Evolutionary conservation across 2,888 invertebrate species (phyloP).

Genomic region (Coenonympha glycerion): DNA sequence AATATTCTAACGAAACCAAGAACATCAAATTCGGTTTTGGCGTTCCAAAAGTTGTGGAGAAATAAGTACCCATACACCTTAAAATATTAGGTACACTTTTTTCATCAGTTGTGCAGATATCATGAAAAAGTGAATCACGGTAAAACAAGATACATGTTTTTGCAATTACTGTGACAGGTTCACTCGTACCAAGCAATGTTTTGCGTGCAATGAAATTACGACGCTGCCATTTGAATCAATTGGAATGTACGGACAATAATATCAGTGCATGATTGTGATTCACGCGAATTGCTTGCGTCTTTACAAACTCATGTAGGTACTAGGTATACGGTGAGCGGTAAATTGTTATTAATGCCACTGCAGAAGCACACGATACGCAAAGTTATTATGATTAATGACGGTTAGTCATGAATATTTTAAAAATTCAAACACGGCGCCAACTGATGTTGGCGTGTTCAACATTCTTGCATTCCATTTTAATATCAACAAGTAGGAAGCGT

Average conservation of each 20-base stretch:
- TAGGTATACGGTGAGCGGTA: slow-evolving; percentile 33
- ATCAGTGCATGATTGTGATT: slow-evolving; percentile 40
- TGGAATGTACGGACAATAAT: slow-evolving; percentile 26
- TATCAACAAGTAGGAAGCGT: slow-evolving; percentile 1
- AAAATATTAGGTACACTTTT: too few relatives aligned
- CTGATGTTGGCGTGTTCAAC: background rate
- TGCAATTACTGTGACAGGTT: slow-evolving; percentile 2
- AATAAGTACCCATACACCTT: too few relatives aligned
- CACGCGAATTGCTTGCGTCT: slow-evolving; percentile 43
- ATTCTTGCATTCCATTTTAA: background rate
- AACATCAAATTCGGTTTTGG: too few relatives aligned
- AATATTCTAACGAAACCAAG: too few relatives aligned
- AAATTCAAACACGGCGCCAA: slow-evolving; percentile 18
- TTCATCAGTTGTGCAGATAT: too few relatives aligned
- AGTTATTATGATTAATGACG: slow-evolving; percentile 58
- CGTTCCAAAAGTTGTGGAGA: too few relatives aligned
- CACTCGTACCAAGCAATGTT: slow-evolving; percentile 1
- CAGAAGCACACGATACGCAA: slow-evolving; percentile 57
- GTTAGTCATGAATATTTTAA: slow-evolving; percentile 49
- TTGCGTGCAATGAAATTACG: slow-evolving; percentile 22
- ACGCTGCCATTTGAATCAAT: slow-evolving; percentile 33
- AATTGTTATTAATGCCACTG: slow-evolving; percentile 67
- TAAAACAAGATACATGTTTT: slow-evolving; percentile 1
- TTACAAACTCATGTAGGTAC: slow-evolving; percentile 30
- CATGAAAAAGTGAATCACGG: slow-evolving; percentile 3